Evolutionary conservation across 2,113 vertebrate species (phyloP).

Genomic region (Oplegnathus fasciatus): DNA sequence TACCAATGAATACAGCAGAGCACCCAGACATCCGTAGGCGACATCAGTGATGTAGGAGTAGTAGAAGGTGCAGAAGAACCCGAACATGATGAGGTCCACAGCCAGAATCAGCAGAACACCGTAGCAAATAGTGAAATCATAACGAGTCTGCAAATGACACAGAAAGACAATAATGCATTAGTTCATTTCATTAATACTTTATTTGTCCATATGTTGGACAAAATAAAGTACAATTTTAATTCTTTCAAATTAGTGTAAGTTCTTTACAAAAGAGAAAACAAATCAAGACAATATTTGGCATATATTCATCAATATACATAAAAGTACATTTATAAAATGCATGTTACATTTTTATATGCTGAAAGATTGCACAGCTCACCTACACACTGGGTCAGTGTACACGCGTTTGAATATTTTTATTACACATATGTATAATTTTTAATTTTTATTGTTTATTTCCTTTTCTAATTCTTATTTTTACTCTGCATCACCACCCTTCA

Average conservation of each 20-base stretch:
- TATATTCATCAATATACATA: neutral
- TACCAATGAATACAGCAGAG: conserved; percentile 82
- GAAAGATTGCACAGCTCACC: too few species aligned
- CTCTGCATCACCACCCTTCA: neutral
- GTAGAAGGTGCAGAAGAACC: conserved; percentile 81
- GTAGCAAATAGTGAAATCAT: conserved; percentile 77
- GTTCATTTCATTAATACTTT: neutral
- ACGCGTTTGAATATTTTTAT: too few species aligned
- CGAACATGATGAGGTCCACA: conserved; percentile 79
- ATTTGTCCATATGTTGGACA: neutral
- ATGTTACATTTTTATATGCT: too few species aligned
- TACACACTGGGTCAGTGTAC: too few species aligned
- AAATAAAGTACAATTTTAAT: neutral
- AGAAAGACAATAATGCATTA: neutral
- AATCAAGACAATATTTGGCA: neutral
- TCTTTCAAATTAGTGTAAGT: neutral
- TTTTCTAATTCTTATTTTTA: neutral
- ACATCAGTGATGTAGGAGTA: conserved; percentile 68
- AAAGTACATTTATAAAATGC: too few species aligned
- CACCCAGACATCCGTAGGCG: conserved; percentile 81
- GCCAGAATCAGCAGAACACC: conserved; percentile 73
- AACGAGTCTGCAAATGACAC: conserved; percentile 71
- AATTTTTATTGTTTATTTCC: neutral
- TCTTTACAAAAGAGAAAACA: neutral
- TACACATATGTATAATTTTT: too few species aligned